A percentile compares a stretch with the other conserved stretches of the same genome.
Conservation (phyloP, 1,140 invertebrate genomes). For the Laupala kohalensis region DNA sequence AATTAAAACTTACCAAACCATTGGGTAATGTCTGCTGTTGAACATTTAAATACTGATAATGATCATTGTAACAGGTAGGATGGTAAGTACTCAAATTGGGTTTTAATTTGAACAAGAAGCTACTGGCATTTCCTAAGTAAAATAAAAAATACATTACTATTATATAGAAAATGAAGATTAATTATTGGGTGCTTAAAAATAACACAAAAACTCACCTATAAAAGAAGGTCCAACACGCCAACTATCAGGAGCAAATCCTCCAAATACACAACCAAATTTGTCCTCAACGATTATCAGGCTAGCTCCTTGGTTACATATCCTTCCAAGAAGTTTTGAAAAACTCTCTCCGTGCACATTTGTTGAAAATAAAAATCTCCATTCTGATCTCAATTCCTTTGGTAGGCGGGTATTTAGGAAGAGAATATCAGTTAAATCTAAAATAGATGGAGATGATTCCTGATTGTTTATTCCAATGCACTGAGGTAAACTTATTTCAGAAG, state of each 20-base stretch:
- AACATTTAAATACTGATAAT: conserved; percentile 82
- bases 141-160: conserved; percentile 2
- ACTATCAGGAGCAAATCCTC: conserved; percentile 64
- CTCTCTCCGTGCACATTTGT: conserved; percentile 70
- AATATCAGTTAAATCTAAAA: conserved; percentile 60
- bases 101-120: conserved; percentile 69
- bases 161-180: neutral
- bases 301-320: conserved; percentile 58
- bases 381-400: conserved; percentile 51
- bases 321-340: conserved; percentile 62
- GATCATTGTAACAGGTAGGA: conserved; percentile 68
- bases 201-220: conserved; percentile 27
- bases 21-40: conserved; percentile 84
- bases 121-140: conserved; percentile 45
- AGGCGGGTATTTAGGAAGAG: conserved; percentile 63
- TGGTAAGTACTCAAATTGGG: conserved; percentile 65
- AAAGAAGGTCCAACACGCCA: conserved; percentile 63
- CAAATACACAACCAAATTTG: conserved; percentile 70
- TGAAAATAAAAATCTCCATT: conserved; percentile 74
- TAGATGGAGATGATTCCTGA: conserved; percentile 34
- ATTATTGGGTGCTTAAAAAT: neutral
- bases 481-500: neutral
- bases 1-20: conserved; percentile 54
- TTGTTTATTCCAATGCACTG: neutral
- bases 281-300: conserved; percentile 68